These are phyloP conservation scores for Aythya baeri DNA, from an alignment of 2,113 vertebrate genomes.

Conservation along the genomic window DNA sequence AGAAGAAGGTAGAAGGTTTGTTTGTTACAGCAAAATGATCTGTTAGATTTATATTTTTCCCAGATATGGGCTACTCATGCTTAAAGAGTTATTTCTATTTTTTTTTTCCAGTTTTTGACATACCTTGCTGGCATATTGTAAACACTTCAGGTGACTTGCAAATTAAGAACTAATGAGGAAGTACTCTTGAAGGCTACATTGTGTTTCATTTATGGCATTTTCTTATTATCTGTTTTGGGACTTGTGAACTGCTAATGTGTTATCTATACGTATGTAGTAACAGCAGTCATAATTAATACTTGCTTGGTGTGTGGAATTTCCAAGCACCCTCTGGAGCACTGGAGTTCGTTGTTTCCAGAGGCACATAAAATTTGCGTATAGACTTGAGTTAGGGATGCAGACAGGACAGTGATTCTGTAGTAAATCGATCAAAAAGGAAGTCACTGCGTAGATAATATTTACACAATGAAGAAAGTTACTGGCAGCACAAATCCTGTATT, in stretches of 20 bases:
- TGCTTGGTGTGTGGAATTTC: slow-evolving; percentile 10
- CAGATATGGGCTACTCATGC: background rate
- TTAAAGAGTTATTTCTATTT: background rate
- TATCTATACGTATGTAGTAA: slow-evolving; percentile 6
- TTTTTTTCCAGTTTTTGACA: background rate
- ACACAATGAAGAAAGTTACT: background rate
- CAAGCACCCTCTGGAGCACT: background rate
- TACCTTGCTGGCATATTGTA: background rate
- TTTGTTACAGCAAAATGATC: background rate
- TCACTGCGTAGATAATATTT: background rate
- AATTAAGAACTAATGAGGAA: background rate
- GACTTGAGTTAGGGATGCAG: background rate
- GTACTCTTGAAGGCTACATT: background rate
- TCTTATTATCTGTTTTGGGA: slow-evolving; percentile 22
- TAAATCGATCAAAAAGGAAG: background rate
- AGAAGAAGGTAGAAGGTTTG: background rate
- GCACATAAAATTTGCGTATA: background rate
- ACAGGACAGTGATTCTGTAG: background rate
- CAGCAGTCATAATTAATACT: background rate
- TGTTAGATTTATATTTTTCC: background rate
- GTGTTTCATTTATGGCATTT: background rate
- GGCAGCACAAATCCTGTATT: background rate
- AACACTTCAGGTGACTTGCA: background rate
- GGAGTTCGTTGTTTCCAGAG: background rate
- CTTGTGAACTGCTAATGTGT: background rate